Conservation (phyloP, 2,113 vertebrate species). For the Sterrhoptilus dennistouni region DNA sequence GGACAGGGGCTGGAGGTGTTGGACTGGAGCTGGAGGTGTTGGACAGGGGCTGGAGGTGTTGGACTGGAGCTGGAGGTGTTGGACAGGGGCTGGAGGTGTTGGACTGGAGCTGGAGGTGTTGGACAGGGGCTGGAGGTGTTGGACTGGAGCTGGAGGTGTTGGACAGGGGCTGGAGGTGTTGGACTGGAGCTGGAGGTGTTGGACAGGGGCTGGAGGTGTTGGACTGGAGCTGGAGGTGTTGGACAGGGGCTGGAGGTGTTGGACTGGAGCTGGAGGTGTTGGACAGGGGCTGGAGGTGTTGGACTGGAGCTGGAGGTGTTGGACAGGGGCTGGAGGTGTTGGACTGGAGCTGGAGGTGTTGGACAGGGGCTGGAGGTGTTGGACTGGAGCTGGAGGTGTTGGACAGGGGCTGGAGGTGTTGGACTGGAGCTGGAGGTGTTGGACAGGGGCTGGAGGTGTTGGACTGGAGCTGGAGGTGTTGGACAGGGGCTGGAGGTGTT, state of each 20-base stretch:
- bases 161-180: no score
- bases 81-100: background rate
- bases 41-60: background rate
- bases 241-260: accelerated
- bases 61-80: accelerated
- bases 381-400: background rate
- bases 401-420: no score
- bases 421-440: no score
- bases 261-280: accelerated
- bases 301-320: accelerated
- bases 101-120: accelerated
- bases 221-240: accelerated
- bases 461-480: accelerated
- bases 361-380: accelerated
- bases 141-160: background rate
- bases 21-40: accelerated
- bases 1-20: background rate
- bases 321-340: background rate
- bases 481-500: accelerated
- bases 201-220: no score
- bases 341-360: accelerated
- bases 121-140: accelerated
- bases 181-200: no score
- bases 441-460: no score
- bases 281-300: accelerated